Conservation (phyloP, 1,140 invertebrate species). For the Nasonia longicornis region DNA sequence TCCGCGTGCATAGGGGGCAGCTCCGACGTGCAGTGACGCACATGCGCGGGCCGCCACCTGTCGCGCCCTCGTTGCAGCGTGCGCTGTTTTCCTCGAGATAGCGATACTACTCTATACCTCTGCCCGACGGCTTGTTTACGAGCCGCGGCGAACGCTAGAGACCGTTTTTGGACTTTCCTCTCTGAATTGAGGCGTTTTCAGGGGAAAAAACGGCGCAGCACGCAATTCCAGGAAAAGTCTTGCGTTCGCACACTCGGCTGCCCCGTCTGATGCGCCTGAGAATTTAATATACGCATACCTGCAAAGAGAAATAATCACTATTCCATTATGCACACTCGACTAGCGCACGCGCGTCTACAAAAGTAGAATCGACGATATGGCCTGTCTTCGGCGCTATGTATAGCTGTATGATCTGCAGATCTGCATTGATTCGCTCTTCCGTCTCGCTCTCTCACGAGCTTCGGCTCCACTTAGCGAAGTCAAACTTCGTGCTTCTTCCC, state of each 20-base stretch:
- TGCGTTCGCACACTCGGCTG: too few species aligned
- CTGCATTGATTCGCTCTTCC: conserved; percentile 31
- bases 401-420: background rate
- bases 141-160: background rate
- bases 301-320: background rate
- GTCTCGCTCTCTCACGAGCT: background rate
- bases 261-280: too few species aligned
- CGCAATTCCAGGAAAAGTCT: too few species aligned
- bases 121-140: background rate
- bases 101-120: too few species aligned
- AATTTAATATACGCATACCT: background rate
- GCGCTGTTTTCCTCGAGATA: background rate
- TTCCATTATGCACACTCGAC: background rate
- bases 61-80: background rate
- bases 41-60: conserved; percentile 15
- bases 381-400: conserved; percentile 1
- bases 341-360: background rate
- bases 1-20: too few species aligned
- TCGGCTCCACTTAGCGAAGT: conserved; percentile 2
- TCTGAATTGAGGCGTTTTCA: background rate
- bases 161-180: background rate
- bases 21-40: background rate
- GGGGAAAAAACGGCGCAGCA: too few species aligned
- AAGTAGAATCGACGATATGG: conserved; percentile 6
- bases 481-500: conserved; percentile 17